Conservation (phyloP, 2,797 vertebrate species). For the Saxicola maurus region DNA sequence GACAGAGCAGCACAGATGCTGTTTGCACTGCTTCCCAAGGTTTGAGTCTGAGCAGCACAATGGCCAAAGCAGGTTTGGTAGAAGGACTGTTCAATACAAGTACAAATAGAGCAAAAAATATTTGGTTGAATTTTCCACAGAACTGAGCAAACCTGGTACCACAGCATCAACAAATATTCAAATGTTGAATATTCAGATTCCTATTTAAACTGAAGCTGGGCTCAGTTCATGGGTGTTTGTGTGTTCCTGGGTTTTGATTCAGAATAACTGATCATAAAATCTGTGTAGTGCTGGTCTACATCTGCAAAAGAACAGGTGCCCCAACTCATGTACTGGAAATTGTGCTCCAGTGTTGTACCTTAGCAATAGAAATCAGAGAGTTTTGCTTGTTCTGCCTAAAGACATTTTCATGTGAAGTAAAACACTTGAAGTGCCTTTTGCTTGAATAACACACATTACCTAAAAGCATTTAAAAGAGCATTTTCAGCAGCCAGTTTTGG, state of each 20-base stretch:
- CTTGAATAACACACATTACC: not conserved
- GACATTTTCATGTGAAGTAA: not conserved
- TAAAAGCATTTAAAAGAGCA: not conserved
- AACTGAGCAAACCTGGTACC: not conserved
- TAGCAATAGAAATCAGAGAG: not conserved
- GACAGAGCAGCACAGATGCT: not conserved
- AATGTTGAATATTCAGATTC: not conserved
- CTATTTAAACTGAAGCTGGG: not conserved
- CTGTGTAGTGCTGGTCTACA: not conserved
- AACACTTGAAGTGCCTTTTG: not conserved
- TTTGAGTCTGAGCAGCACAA: not conserved
- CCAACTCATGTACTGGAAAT: not conserved
- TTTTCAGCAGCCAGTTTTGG: not conserved
- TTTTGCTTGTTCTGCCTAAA: not conserved
- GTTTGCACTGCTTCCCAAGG: not conserved
- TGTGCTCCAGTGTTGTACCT: not conserved
- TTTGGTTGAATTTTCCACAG: not conserved
- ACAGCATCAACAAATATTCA: not conserved
- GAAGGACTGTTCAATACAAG: not conserved
- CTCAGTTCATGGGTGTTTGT: rapidly evolving
- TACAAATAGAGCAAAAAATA: not conserved
- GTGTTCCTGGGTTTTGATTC: not conserved
- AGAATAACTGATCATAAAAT: not conserved
- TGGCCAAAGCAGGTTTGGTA: not conserved
- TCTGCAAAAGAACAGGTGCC: not conserved